Percentiles rank a stretch among this genome's conserved stretches.
Evolutionary conservation across 23 tunicate species (phyloP).

Genomic region (Trididemnum nubilum): DNA sequence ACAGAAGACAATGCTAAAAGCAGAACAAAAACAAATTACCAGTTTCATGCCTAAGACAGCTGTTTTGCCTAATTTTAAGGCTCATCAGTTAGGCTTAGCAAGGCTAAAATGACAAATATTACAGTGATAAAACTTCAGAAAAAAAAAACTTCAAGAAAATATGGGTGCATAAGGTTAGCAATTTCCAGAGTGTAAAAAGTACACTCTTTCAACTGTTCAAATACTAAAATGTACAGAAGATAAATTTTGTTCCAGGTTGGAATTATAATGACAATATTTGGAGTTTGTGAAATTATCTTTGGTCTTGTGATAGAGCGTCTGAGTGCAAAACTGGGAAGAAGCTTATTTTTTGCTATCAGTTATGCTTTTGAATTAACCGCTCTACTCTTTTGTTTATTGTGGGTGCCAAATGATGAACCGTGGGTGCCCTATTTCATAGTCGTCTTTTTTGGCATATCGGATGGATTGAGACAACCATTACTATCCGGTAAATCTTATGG

Average conservation of each 20-base stretch:
- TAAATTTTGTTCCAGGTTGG: constrained; percentile 2
- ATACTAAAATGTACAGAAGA: too few species aligned
- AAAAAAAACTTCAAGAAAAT: too few species aligned
- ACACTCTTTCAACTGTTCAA: too few species aligned
- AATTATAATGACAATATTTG: not conserved
- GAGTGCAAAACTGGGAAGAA: not conserved
- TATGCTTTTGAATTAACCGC: not conserved
- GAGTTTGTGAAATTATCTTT: not conserved
- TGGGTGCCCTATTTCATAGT: constrained; percentile 7
- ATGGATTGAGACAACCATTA: constrained; percentile 5
- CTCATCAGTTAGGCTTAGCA: too few species aligned
- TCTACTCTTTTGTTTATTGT: not conserved
- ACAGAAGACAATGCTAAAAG: too few species aligned
- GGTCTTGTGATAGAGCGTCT: not conserved
- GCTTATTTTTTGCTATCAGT: not conserved
- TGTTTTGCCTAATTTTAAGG: too few species aligned
- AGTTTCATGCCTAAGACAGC: too few species aligned
- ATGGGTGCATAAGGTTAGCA: too few species aligned
- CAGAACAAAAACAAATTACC: too few species aligned
- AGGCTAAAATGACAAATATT: too few species aligned
- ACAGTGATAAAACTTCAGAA: too few species aligned
- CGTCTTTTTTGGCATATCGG: not conserved
- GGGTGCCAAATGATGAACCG: not conserved
- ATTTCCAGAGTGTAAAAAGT: too few species aligned
- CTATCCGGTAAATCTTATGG: not conserved